phyloP scores from a whole-genome alignment of 2,113 vertebrate species.

The Percina caprodes region DNA sequence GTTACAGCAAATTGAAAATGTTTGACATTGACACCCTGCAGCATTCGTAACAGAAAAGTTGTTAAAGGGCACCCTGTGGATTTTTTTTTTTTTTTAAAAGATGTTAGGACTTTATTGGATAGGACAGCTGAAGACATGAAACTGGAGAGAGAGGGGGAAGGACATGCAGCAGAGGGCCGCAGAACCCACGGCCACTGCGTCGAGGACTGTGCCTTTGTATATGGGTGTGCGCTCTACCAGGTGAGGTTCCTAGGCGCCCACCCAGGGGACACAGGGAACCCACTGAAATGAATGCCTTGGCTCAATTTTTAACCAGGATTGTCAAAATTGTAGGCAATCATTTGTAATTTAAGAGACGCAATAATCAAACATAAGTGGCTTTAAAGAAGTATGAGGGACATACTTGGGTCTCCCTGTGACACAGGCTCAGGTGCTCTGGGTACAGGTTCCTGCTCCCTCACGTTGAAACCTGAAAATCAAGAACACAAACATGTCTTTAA shows the following conservation, averaged over 20 bases:
- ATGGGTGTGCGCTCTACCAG: too few relatives aligned
- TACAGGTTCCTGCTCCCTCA: constrained; percentile 84
- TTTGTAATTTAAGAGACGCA: neutral
- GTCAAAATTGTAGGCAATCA: neutral
- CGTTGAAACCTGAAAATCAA: constrained; percentile 83
- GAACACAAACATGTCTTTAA: constrained; percentile 45
- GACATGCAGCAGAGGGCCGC: too few relatives aligned
- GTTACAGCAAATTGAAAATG: neutral
- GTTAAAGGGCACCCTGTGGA: neutral
- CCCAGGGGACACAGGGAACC: too few relatives aligned
- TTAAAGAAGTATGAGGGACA: constrained; percentile 50
- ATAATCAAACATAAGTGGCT: neutral
- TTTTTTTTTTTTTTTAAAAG: neutral
- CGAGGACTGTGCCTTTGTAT: too few relatives aligned
- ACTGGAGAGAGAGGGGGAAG: too few relatives aligned
- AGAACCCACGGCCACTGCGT: too few relatives aligned
- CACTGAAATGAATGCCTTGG: neutral
- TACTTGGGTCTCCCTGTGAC: constrained; percentile 93
- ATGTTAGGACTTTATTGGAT: too few relatives aligned
- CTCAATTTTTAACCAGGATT: neutral
- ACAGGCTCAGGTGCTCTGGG: constrained; percentile 81
- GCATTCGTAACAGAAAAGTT: neutral
- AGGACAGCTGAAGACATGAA: too few relatives aligned
- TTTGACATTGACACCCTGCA: neutral
- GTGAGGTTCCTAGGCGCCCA: too few relatives aligned